Conservation (phyloP, 2,888 invertebrate genomes). For the Sympetrum striolatum region DNA sequence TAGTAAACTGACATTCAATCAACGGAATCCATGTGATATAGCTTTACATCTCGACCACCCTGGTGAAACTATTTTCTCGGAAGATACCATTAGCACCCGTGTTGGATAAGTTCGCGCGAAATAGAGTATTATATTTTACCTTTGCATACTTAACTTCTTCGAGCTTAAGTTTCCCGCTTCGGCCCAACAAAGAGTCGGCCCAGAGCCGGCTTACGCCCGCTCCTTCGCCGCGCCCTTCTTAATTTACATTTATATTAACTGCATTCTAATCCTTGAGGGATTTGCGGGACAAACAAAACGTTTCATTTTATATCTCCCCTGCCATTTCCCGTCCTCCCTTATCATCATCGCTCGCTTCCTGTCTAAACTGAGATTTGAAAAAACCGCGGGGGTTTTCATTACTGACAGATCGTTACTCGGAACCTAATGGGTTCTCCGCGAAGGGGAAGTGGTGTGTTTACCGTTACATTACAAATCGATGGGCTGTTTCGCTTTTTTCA, state of each 20-base stretch:
- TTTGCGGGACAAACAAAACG: background rate
- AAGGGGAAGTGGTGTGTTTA: background rate
- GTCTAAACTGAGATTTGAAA: background rate
- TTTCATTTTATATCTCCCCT: background rate
- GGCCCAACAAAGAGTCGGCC: background rate
- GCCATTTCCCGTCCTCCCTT: background rate
- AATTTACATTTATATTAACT: background rate
- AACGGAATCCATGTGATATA: too few species aligned
- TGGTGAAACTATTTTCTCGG: too few species aligned
- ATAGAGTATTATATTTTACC: too few species aligned
- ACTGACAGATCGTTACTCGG: background rate
- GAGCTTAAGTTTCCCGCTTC: background rate
- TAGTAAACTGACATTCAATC: too few species aligned
- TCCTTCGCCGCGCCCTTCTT: background rate
- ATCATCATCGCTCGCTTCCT: background rate
- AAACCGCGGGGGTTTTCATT: background rate
- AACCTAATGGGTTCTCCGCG: background rate
- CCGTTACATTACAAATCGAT: background rate
- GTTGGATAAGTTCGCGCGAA: too few species aligned
- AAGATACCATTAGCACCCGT: too few species aligned
- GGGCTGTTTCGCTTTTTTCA: background rate
- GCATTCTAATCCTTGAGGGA: background rate
- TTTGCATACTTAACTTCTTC: too few species aligned
- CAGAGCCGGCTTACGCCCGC: background rate
- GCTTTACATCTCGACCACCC: too few species aligned